Evolutionary conservation across 2,888 invertebrate genomes (phyloP).

Genomic region (Dichetophora obliterata): DNA sequence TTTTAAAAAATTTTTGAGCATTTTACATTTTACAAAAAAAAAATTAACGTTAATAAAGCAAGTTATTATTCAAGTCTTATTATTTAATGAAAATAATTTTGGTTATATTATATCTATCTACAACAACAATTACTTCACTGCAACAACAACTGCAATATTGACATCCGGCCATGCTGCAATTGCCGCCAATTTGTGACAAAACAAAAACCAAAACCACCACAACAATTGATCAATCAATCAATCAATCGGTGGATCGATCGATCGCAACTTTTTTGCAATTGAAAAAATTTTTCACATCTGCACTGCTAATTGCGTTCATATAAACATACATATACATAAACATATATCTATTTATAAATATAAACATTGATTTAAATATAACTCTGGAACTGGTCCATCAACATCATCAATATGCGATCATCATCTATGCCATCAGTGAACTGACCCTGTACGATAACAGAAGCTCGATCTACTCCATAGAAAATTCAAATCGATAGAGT

Average conservation of each 20-base stretch:
- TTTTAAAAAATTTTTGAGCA: constrained; percentile 44
- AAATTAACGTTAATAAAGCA: constrained; percentile 42
- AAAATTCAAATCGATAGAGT: constrained; percentile 45
- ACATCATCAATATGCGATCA: not conserved
- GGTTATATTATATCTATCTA: constrained; percentile 17
- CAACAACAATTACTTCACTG: constrained; percentile 23
- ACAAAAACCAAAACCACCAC: not conserved
- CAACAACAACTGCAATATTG: not conserved
- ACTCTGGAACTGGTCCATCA: not conserved
- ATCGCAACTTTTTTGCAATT: not conserved
- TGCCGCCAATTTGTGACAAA: not conserved
- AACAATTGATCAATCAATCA: not conserved
- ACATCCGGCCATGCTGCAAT: not conserved
- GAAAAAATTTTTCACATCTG: constrained; percentile 1
- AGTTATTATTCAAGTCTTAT: constrained; percentile 34
- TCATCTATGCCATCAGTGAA: constrained; percentile 52
- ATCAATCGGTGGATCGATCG: constrained; percentile 7
- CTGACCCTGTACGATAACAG: constrained; percentile 63
- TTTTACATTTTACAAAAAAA: constrained; percentile 54
- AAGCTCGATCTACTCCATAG: constrained; percentile 56
- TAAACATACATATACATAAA: not conserved
- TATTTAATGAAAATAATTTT: constrained; percentile 23
- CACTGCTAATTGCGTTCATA: not conserved
- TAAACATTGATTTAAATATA: not conserved
- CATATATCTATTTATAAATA: not conserved